phyloP scores from a whole-genome alignment of 2,113 vertebrate species.

The Helogale parvula region DNA sequence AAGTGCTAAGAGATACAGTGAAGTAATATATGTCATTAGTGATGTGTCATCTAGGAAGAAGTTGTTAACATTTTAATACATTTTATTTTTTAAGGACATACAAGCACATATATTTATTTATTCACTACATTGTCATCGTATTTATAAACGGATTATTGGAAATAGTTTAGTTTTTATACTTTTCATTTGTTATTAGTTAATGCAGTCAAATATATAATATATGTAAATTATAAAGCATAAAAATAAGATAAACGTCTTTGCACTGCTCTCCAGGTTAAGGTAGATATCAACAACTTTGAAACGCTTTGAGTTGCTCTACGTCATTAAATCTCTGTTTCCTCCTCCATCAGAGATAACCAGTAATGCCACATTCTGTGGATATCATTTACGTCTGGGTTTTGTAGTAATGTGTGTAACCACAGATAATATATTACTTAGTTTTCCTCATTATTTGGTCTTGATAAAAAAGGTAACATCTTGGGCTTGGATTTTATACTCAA shows the following conservation, averaged over 20 bases:
- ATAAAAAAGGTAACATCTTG: background rate
- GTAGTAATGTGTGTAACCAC: background rate
- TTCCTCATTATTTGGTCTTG: slow-evolving; percentile 22
- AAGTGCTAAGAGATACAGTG: slow-evolving; percentile 1
- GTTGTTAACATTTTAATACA: slow-evolving; percentile 3
- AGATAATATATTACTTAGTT: background rate
- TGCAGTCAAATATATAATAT: slow-evolving; percentile 6
- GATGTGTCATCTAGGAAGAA: background rate
- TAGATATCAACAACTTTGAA: background rate
- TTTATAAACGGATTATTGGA: background rate
- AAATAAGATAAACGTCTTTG: background rate
- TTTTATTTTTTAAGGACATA: slow-evolving; percentile 5
- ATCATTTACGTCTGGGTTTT: background rate
- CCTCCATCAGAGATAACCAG: background rate
- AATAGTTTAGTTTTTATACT: background rate
- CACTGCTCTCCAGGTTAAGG: background rate
- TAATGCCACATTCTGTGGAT: background rate
- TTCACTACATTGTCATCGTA: background rate
- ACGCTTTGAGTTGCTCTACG: background rate
- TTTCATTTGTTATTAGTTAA: slow-evolving; percentile 6
- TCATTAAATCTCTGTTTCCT: background rate
- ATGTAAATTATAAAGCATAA: background rate
- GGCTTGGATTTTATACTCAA: background rate
- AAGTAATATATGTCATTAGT: slow-evolving; percentile 23
- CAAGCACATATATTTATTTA: background rate